Conservation (phyloP, 2,113 vertebrate species). For the Ammospiza caudacuta region DNA sequence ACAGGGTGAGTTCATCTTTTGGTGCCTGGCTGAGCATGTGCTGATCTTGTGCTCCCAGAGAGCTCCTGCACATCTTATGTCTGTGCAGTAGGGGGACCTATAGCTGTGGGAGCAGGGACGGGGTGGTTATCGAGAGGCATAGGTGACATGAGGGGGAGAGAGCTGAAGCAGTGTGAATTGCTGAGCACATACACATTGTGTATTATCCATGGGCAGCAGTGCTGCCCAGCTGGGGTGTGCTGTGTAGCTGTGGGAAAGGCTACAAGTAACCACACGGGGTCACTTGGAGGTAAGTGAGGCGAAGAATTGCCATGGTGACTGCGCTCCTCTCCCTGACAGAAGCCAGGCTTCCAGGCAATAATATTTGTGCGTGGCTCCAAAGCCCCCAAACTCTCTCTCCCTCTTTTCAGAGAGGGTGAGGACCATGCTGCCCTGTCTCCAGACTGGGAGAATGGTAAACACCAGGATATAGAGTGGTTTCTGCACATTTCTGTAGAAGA, state of each 20-base stretch:
- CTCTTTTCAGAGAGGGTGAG: not conserved
- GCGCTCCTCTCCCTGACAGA: slow-evolving; percentile 48
- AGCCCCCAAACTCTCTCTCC: not conserved
- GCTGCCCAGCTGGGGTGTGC: not conserved
- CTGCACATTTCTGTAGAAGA: not conserved
- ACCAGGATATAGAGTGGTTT: not conserved
- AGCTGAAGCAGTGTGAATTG: not conserved
- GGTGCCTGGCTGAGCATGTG: not conserved
- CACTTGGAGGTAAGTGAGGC: slow-evolving; percentile 67
- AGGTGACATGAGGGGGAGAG: not conserved
- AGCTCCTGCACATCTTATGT: not conserved
- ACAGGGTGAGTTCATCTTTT: not conserved
- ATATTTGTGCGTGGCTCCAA: slow-evolving; percentile 21
- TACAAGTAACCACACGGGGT: slow-evolving; percentile 37
- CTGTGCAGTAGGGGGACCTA: not conserved
- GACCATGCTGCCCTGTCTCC: not conserved
- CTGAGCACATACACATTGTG: not conserved
- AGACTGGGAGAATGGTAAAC: not conserved
- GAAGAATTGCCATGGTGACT: slow-evolving; percentile 67
- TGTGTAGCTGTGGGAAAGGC: not conserved
- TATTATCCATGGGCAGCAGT: accelerated
- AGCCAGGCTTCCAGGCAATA: slow-evolving; percentile 32
- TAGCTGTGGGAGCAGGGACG: not conserved
- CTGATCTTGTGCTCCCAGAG: not conserved
- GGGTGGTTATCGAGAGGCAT: not conserved